A percentile compares a stretch with the other conserved stretches of the same genome.
These are phyloP conservation scores for Hippolais icterina DNA, from an alignment of 2,113 vertebrate species.

Conservation along the genomic window DNA sequence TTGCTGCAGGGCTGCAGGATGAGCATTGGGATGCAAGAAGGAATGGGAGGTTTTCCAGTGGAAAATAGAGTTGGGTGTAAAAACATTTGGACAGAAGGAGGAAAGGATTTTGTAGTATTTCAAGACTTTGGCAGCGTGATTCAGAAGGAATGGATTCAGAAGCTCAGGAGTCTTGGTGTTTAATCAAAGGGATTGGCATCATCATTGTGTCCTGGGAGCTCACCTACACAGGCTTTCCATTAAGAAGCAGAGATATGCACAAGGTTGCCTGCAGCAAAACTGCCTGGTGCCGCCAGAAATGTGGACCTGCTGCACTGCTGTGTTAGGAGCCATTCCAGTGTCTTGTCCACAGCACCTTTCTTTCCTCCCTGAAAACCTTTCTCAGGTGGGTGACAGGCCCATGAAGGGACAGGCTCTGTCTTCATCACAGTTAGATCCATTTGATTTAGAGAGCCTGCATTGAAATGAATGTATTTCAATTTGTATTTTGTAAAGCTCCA, in stretches of 20 bases:
- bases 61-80: not conserved
- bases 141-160: not conserved
- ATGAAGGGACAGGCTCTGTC: not conserved
- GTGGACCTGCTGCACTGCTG: not conserved
- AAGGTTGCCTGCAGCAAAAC: not conserved
- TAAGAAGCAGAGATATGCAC: not conserved
- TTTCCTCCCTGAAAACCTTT: not conserved
- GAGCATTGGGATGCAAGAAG: not conserved
- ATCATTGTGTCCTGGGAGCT: not conserved
- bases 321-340: not conserved
- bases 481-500: not conserved
- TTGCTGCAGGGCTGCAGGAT: not conserved
- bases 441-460: not conserved
- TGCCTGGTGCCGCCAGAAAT: not conserved
- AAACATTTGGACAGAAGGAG: not conserved
- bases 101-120: not conserved
- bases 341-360: not conserved
- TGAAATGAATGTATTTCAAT: not conserved
- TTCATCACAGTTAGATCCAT: not conserved
- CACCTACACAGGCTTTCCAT: not conserved
- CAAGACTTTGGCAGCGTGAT: not conserved
- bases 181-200: not conserved
- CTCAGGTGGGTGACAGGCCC: not conserved
- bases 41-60: not conserved
- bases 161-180: not conserved